phyloP scores from a whole-genome alignment of 1,140 invertebrate genomes.

The Eciton burchellii region DNA sequence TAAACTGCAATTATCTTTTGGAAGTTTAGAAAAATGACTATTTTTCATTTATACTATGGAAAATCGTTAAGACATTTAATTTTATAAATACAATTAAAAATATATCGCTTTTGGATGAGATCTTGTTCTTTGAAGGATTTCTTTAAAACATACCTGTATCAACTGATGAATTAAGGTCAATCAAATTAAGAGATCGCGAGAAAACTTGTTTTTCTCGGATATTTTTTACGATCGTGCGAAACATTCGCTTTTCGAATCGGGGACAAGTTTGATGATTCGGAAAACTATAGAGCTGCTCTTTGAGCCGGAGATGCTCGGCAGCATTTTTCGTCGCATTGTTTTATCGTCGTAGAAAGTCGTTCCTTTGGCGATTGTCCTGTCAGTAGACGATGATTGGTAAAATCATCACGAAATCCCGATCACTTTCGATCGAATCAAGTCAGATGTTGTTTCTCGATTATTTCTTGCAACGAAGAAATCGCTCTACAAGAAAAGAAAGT shows the following conservation, averaged over 20 bases:
- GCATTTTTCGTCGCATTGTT: not conserved
- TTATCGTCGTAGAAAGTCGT: conserved; percentile 51
- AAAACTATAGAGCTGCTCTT: conserved; percentile 18
- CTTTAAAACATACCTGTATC: not conserved
- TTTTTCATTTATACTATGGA: not conserved
- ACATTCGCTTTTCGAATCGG: not conserved
- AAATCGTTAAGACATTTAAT: conserved; percentile 7
- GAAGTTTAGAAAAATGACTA: not conserved
- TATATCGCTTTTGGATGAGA: conserved; percentile 4
- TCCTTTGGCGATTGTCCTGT: conserved; percentile 25
- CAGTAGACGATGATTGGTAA: conserved; percentile 25
- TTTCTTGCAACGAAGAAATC: not conserved
- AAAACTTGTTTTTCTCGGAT: conserved; percentile 20
- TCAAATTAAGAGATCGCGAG: not conserved
- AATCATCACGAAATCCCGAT: conserved; percentile 26
- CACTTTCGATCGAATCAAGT: conserved; percentile 4
- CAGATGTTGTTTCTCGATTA: not conserved
- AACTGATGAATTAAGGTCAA: conserved; percentile 1
- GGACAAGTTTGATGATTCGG: not conserved
- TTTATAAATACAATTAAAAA: not conserved
- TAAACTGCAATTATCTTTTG: not conserved
- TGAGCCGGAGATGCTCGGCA: not conserved
- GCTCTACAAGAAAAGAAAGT: not conserved
- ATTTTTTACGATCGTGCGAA: conserved; percentile 1
- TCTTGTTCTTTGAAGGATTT: conserved; percentile 25